These are phyloP conservation scores for Beris chalybata DNA, from an alignment of 2,888 invertebrate genomes.

Conservation along the genomic window DNA sequence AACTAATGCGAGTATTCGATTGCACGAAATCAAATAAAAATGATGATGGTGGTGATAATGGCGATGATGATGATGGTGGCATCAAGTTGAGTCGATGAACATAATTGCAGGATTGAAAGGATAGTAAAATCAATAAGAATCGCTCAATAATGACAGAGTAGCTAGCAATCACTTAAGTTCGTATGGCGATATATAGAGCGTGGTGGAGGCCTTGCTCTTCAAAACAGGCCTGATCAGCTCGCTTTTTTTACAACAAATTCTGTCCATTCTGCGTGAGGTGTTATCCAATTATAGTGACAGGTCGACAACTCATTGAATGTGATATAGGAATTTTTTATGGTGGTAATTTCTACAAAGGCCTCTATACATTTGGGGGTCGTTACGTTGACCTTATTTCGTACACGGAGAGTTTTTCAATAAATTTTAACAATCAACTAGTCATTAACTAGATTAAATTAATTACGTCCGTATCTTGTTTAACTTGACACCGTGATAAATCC, in stretches of 20 bases:
- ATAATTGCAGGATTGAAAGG: constrained; percentile 30
- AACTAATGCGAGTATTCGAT: constrained; percentile 11
- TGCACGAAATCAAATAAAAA: constrained; percentile 27
- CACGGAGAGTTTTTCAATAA: too few species aligned
- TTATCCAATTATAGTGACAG: constrained; percentile 32
- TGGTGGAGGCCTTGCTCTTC: constrained; percentile 1
- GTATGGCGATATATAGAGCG: constrained; percentile 1
- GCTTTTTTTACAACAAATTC: constrained; percentile 3
- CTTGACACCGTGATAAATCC: too few species aligned
- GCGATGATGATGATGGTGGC: constrained; percentile 21
- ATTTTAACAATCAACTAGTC: too few species aligned
- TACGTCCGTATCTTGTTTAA: too few species aligned
- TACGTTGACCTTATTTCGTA: too few species aligned
- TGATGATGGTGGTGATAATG: constrained; percentile 19
- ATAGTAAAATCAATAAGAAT: constrained; percentile 29
- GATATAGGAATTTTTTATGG: not conserved
- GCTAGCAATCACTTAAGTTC: constrained; percentile 26
- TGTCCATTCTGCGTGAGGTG: constrained; percentile 16
- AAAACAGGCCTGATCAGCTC: constrained; percentile 21
- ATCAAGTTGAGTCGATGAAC: constrained; percentile 23
- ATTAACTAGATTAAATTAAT: too few species aligned
- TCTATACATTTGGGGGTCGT: too few species aligned
- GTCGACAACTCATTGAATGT: constrained; percentile 4
- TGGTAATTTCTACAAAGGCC: too few species aligned
- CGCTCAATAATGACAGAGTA: constrained; percentile 29